A percentile compares a stretch with the other conserved stretches of the same genome.
These are phyloP conservation scores for Cheirogaleus major DNA, from an alignment of 2,797 vertebrate genomes.

Conservation along the genomic window DNA sequence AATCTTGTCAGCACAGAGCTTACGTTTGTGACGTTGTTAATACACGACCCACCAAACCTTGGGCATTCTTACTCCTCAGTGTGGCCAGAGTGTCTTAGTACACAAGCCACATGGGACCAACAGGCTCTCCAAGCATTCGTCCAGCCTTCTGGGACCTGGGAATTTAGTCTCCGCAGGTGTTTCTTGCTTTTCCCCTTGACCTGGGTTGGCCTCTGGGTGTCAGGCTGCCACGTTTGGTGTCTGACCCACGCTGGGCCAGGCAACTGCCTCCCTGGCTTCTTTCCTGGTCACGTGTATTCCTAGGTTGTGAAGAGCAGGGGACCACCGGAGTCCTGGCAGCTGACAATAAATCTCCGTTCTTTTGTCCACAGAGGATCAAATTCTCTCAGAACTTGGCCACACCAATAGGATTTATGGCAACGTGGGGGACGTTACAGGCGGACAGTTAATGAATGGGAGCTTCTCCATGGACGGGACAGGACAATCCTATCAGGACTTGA, in stretches of 20 bases:
- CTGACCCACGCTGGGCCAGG: neutral
- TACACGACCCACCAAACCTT: neutral
- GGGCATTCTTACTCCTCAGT: neutral
- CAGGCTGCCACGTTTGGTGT: neutral
- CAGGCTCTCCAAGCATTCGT: neutral
- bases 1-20: neutral
- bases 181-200: neutral
- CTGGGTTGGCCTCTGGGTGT: neutral
- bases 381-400: constrained; percentile 96
- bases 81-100: neutral
- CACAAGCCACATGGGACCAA: neutral
- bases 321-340: neutral
- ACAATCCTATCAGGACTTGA: constrained; percentile 96
- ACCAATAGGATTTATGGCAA: constrained; percentile 93
- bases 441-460: constrained; percentile 92
- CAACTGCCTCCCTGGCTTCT: neutral
- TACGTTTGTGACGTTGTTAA: neutral
- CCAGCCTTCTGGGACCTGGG: neutral
- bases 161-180: neutral
- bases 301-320: constrained; percentile 28
- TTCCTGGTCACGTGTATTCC: neutral
- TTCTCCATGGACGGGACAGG: constrained; percentile 94
- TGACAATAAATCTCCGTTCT: constrained; percentile 73
- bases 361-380: constrained; percentile 94
- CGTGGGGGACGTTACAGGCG: constrained; percentile 90